A percentile compares a stretch with the other conserved stretches of the same genome.
Conservation (phyloP, 2,888 invertebrate genomes). For the Amblyjoppa proteus region DNA sequence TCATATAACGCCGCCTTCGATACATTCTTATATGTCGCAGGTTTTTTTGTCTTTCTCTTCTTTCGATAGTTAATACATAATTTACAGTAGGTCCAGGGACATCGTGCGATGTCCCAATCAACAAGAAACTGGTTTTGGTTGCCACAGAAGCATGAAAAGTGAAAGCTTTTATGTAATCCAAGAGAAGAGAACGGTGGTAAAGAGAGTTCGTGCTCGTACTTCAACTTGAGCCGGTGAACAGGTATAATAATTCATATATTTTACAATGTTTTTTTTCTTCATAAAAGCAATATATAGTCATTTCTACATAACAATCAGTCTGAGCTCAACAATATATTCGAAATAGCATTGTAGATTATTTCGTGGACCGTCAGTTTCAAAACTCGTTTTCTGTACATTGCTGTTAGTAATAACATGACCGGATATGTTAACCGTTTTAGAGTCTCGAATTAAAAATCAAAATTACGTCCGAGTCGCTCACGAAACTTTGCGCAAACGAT, state of each 20-base stretch:
- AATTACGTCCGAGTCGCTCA: background rate
- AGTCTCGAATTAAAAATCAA: background rate
- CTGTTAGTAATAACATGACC: constrained; percentile 28
- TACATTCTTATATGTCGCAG: constrained; percentile 17
- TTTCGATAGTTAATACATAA: constrained; percentile 50
- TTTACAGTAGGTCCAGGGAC: constrained; percentile 50
- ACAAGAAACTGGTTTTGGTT: constrained; percentile 58
- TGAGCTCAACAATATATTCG: constrained; percentile 60
- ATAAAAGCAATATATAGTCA: constrained; percentile 60
- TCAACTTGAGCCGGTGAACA: constrained; percentile 59
- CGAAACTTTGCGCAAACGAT: background rate
- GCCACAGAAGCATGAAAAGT: constrained; percentile 62
- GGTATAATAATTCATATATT: constrained; percentile 53
- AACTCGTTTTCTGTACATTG: constrained; percentile 27
- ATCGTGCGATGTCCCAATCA: constrained; percentile 44
- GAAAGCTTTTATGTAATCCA: constrained; percentile 61
- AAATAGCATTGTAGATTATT: constrained; percentile 53
- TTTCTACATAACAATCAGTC: constrained; percentile 67
- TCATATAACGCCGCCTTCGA: constrained; percentile 22
- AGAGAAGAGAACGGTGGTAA: constrained; percentile 48
- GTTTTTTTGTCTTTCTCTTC: constrained; percentile 15
- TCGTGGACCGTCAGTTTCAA: constrained; percentile 44
- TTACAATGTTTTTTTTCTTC: constrained; percentile 46
- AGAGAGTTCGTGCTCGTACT: constrained; percentile 58
- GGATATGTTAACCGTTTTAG: constrained; percentile 9